These are phyloP conservation scores for Gallinago nigripennis DNA, from an alignment of 2,797 vertebrate species.

Conservation along the genomic window DNA sequence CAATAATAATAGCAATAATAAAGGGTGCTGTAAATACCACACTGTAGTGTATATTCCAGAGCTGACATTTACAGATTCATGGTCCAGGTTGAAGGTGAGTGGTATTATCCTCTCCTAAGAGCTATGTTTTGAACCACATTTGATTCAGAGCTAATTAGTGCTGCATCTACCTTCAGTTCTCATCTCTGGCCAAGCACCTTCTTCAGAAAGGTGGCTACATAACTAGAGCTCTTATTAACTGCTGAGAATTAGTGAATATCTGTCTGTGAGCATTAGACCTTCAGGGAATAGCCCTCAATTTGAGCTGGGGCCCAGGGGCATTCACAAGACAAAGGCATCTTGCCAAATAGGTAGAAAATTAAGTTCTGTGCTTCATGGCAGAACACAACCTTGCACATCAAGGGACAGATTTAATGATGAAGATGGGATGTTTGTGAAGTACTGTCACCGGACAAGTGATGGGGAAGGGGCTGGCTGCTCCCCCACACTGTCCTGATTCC, in stretches of 20 bases:
- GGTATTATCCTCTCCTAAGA: background rate
- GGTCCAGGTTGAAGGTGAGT: background rate
- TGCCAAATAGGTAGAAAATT: background rate
- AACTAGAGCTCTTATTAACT: background rate
- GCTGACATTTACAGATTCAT: background rate
- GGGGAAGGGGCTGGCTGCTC: background rate
- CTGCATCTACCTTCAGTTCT: background rate
- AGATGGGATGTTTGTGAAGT: background rate
- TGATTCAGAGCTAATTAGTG: background rate
- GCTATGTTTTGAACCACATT: background rate
- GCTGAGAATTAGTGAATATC: background rate
- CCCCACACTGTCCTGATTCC: background rate
- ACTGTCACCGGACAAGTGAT: background rate
- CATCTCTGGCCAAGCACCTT: background rate
- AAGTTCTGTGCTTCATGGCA: background rate
- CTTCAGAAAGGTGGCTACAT: background rate
- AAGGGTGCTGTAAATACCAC: conserved; percentile 24
- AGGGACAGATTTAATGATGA: background rate
- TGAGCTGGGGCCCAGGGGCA: background rate
- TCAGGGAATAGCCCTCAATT: background rate
- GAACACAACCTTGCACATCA: background rate
- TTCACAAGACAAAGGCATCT: background rate
- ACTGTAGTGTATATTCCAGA: background rate
- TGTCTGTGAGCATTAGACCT: background rate
- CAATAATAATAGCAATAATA: conserved; percentile 45